These are phyloP conservation scores for Drosophila suboccidentalis DNA, from an alignment of 2,888 invertebrate genomes.

Conservation along the genomic window DNA sequence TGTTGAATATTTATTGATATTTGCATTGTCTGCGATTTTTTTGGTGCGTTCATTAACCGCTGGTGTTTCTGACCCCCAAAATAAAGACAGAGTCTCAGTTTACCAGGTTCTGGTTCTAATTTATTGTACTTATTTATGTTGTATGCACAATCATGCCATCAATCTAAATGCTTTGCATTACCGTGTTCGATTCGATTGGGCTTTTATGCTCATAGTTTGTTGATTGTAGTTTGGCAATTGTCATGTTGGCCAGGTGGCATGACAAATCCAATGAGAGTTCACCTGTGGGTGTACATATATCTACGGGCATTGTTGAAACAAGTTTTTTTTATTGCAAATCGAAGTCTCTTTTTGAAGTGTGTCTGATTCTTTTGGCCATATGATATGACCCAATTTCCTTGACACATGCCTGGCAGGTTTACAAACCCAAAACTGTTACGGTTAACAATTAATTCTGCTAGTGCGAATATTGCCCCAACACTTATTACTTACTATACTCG, in stretches of 20 bases:
- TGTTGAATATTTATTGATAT: slow-evolving; percentile 34
- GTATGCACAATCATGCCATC: slow-evolving; percentile 59
- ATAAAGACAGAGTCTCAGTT: slow-evolving; percentile 25
- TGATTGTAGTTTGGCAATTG: slow-evolving; percentile 32
- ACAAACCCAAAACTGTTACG: slow-evolving; percentile 76
- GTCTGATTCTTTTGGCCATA: slow-evolving; percentile 65
- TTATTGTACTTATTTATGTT: slow-evolving; percentile 30
- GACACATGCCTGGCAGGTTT: slow-evolving; percentile 82
- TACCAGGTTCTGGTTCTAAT: slow-evolving; percentile 76
- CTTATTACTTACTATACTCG: slow-evolving; percentile 59
- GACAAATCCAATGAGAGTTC: slow-evolving; percentile 73
- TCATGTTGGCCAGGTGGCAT: slow-evolving; percentile 57
- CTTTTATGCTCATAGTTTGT: slow-evolving; percentile 30
- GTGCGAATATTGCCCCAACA: slow-evolving; percentile 49
- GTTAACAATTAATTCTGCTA: slow-evolving; percentile 73
- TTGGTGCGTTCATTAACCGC: slow-evolving; percentile 74
- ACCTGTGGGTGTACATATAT: slow-evolving; percentile 68
- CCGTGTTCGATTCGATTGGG: slow-evolving; percentile 41
- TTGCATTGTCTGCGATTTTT: slow-evolving; percentile 58
- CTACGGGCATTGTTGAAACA: slow-evolving; percentile 53
- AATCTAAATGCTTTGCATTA: slow-evolving; percentile 58
- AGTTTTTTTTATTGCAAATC: slow-evolving; percentile 48
- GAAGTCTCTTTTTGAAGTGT: slow-evolving; percentile 27
- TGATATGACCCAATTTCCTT: slow-evolving; percentile 80
- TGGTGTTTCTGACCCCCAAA: slow-evolving; percentile 66